These are phyloP conservation scores for Plectropomus leopardus DNA, from an alignment of 2,113 vertebrate species.

Conservation along the genomic window DNA sequence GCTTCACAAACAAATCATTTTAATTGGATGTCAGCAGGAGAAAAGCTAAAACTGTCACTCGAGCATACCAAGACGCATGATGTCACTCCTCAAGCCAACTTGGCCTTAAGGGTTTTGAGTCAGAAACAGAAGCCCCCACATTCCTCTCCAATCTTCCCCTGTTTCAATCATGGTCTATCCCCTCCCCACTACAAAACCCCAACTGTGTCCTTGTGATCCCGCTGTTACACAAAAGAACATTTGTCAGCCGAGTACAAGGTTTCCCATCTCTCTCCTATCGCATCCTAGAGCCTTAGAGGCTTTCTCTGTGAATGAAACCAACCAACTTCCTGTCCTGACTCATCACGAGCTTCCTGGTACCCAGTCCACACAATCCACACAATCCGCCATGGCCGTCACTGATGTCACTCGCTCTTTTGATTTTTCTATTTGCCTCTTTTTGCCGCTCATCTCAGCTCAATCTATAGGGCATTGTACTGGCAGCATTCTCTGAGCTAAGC, in stretches of 20 bases:
- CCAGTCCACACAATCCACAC: constrained; percentile 54
- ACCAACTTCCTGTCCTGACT: constrained; percentile 80
- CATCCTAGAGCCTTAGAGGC: constrained; percentile 59
- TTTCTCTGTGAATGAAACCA: constrained; percentile 56
- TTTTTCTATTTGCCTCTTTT: constrained; percentile 48
- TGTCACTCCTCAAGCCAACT: constrained; percentile 69
- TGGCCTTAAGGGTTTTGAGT: constrained; percentile 70
- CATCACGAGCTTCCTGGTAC: constrained; percentile 65
- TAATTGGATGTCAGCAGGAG: constrained; percentile 34
- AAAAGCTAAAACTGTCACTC: constrained; percentile 43
- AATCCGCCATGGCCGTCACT: constrained; percentile 49
- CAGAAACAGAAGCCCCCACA: constrained; percentile 70
- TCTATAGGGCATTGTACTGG: constrained; percentile 71
- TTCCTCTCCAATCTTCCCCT: constrained; percentile 63
- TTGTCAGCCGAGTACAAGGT: constrained; percentile 68
- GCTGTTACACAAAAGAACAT: constrained; percentile 68
- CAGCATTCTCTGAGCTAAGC: constrained; percentile 56
- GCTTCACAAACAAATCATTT: constrained; percentile 24
- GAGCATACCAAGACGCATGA: constrained; percentile 66
- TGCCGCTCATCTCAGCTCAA: constrained; percentile 30
- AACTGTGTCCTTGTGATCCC: constrained; percentile 71
- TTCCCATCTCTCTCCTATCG: constrained; percentile 64
- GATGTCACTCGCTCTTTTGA: constrained; percentile 75
- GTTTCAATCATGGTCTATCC: constrained; percentile 72
- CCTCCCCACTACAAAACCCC: constrained; percentile 63